Evolutionary conservation across 2,113 vertebrate genomes (phyloP), one percentile per base, ranked within the genome.

Genomic region (Vicugna pacos): DNA sequence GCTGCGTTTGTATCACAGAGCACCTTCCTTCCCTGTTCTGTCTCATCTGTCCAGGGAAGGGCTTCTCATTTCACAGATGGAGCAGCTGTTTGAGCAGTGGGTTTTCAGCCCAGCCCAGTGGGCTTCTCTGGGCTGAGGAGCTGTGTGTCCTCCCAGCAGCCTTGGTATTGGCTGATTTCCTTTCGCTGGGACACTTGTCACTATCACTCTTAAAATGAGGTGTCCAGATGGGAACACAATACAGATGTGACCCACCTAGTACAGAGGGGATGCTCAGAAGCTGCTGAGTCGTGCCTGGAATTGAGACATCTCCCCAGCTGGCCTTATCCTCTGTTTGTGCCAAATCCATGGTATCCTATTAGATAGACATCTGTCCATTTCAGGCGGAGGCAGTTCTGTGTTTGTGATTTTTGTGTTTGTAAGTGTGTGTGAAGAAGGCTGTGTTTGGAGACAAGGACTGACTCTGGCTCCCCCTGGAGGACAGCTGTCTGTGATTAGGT

Each of bases 401-500:
- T 58, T 20, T 48, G 73, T 58, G 32, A 54, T 92, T 76, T 79
- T 72, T 32, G 11, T 2, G 26, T 72, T 58, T 70, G 8, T 79
- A 20, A 69, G 16, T 89, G n/a, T 80, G 20, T 1, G 4, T 75
- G 83, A n/a, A 58, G 72, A 73, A 62, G 65, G 54, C 17, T 56
- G 15, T 24, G 17, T 46, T 42, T 19, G 54, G 32, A 72, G 65
- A 50, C 60, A 95, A 69, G 65, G 9, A 12, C 91, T 67, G 54
- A 69, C 91, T 97, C 85, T 96, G 95, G 91, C 81, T 83, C 98
- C 96, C 96, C 89, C 96, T 96, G 38, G 87, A 97, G 97, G 96
- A 91, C 4, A 20, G 38, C 60, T 46, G 52, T 11, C n/a, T 65
- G 83, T 6, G 48, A 58, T 70, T 35, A 20, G 2, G 72, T 35